Percentiles rank a stretch among this genome's conserved stretches.
Conservation (phyloP, 2,113 vertebrate genomes). For the Pitta sordida region DNA sequence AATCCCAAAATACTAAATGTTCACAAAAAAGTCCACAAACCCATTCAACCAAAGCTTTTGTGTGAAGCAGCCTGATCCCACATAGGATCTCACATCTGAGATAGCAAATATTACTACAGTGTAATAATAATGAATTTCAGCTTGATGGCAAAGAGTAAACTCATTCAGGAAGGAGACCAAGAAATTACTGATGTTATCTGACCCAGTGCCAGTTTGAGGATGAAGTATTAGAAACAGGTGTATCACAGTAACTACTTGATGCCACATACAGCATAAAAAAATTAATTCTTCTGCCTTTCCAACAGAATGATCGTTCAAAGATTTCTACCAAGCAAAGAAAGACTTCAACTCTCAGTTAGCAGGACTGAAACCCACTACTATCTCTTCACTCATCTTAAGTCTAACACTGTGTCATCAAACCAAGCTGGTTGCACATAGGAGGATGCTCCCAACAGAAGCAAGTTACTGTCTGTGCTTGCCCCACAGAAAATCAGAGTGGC, state of each 20-base stretch:
- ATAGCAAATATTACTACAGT: background rate
- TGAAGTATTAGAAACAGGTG: background rate
- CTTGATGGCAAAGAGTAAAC: constrained; percentile 3
- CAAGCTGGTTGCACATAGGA: background rate
- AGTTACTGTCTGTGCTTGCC: background rate
- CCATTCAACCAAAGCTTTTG: background rate
- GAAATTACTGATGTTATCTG: constrained; percentile 42
- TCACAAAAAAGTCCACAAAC: background rate
- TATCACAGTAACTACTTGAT: background rate
- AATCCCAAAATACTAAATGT: background rate
- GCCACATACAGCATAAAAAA: background rate
- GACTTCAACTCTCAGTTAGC: background rate
- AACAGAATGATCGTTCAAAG: background rate
- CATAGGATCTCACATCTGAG: background rate
- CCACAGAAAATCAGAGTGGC: background rate
- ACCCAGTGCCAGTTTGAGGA: background rate
- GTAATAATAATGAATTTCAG: constrained; percentile 3
- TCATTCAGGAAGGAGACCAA: background rate
- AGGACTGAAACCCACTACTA: background rate
- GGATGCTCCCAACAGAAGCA: background rate
- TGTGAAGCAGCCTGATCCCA: background rate
- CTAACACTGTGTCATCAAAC: background rate
- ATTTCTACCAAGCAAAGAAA: background rate
- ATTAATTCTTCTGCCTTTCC: background rate
- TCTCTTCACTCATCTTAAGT: background rate